These are phyloP conservation scores for Xerus inauris DNA, from an alignment of 2,113 vertebrate genomes.

Conservation along the genomic window DNA sequence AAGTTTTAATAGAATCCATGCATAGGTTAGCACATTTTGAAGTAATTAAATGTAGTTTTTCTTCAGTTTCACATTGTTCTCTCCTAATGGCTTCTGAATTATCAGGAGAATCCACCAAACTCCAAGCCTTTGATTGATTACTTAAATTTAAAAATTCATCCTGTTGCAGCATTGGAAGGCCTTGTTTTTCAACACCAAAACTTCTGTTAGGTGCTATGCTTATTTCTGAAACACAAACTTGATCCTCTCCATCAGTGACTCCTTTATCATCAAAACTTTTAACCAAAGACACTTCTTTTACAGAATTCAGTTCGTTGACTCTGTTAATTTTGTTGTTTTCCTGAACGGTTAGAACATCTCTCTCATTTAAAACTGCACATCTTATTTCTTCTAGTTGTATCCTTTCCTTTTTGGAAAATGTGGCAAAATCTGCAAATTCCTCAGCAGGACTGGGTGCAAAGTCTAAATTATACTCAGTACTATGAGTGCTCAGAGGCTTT, in stretches of 20 bases:
- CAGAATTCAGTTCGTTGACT: conserved; percentile 72
- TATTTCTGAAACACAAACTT: conserved; percentile 80
- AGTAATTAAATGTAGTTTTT: conserved; percentile 69
- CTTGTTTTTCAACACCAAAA: conserved; percentile 68
- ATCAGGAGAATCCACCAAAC: conserved; percentile 80
- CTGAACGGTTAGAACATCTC: conserved; percentile 75
- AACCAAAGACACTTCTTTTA: conserved; percentile 72
- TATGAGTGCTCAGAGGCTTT: conserved; percentile 75
- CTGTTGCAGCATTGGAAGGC: conserved; percentile 79
- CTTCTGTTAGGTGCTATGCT: conserved; percentile 36
- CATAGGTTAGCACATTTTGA: conserved; percentile 58
- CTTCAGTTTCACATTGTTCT: conserved; percentile 65
- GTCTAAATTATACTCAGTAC: conserved; percentile 84
- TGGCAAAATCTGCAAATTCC: conserved; percentile 94
- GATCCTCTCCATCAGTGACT: conserved; percentile 58
- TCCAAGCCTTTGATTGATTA: conserved; percentile 77
- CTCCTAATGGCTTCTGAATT: conserved; percentile 74
- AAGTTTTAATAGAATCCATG: conserved; percentile 68
- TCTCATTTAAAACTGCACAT: conserved; percentile 76
- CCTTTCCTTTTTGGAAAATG: conserved; percentile 87
- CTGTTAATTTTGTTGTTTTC: conserved; percentile 86
- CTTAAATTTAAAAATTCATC: conserved; percentile 78
- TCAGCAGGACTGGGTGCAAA: conserved; percentile 84
- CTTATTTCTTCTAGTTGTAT: conserved; percentile 80
- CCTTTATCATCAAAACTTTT: conserved; percentile 74